A percentile compares a stretch with the other conserved stretches of the same genome.
These are phyloP conservation scores for Rhimphoctona megacephalus DNA, from an alignment of 2,888 invertebrate species.

Conservation along the genomic window DNA sequence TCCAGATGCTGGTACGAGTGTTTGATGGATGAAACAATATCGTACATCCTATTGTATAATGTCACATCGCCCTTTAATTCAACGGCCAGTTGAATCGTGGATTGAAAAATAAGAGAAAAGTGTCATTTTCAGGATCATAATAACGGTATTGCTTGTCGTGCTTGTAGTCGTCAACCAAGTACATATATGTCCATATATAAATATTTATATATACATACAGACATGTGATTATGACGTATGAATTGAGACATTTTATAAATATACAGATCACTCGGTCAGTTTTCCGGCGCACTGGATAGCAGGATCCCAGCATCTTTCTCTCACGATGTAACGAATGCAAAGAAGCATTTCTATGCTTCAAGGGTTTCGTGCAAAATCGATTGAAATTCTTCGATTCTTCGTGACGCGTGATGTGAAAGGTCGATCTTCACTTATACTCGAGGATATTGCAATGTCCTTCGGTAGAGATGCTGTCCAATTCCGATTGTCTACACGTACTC, in stretches of 20 bases:
- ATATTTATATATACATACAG: background rate
- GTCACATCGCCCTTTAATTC: background rate
- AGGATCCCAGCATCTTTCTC: slow-evolving; percentile 1
- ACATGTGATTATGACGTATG: too few relatives aligned
- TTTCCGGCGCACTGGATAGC: slow-evolving; percentile 19
- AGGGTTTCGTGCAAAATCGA: slow-evolving; percentile 17
- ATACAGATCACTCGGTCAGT: slow-evolving; percentile 48
- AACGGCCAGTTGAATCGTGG: background rate
- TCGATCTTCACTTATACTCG: slow-evolving; percentile 36
- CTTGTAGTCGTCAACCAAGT: background rate
- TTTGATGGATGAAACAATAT: background rate
- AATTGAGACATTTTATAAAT: slow-evolving; percentile 26
- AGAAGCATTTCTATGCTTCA: background rate
- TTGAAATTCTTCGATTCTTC: slow-evolving; percentile 61
- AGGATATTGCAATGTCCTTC: slow-evolving; percentile 36
- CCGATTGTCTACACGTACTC: slow-evolving; percentile 50
- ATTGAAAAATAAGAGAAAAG: background rate
- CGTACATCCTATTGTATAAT: background rate
- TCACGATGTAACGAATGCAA: slow-evolving; percentile 6
- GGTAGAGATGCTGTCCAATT: slow-evolving; percentile 48
- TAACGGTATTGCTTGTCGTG: background rate
- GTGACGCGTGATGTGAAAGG: slow-evolving; percentile 61
- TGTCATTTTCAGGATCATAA: background rate
- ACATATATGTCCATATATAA: background rate
- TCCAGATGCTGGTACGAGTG: background rate